Evolutionary conservation across 2,888 invertebrate species (phyloP), one percentile per base, ranked within the genome.

Genomic region (Rhaphigaster nebulosa): DNA sequence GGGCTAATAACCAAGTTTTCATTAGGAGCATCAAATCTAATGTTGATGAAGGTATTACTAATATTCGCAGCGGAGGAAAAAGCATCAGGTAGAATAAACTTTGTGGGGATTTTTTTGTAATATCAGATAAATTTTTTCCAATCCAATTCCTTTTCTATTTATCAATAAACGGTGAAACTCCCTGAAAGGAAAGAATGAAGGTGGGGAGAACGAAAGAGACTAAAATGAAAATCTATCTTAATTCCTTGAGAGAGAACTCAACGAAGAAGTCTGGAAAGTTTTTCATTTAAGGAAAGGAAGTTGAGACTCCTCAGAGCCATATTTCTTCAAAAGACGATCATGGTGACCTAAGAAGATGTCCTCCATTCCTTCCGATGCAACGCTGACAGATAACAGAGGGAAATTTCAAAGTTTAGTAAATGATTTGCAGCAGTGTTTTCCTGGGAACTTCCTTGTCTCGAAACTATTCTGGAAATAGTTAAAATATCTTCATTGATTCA

Each of bases 211-310:
- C 3, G 13, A 84, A 84, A 8, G 4, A 18, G 8, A 23, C 34
- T 76, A n/a, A 50, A 84, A 84, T 45, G 45, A 84, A 84, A 84
- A 84, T 84, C 45, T 84, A 45, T 84, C 84, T 45, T n/a, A 8
- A n/a, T 84, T 45, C 15, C n/a, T 34, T 12, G 6, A 45, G 26
- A 84, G 84, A n/a, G n/a, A 84, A 84, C 84, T 84, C 23, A 1
- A 45, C 10, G n/a, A 45, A 45, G 84, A 18, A 65, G 65, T 18
- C 29, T 65, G 65, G 29, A 84, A 84, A 76, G 45, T 84, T 84
- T 84, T 84, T 84, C 84, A 50, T 84, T 84, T 84, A 84, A 15
- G n/a, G 13, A n/a, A 50, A 45, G n/a, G 41, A 45, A 84, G 84
- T 45, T 84, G 45, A 23, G 84, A 50, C 45, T 45, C 45, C 84